phyloP scores from a whole-genome alignment of 2,797 vertebrate species.

The Tamandua tetradactyla region DNA sequence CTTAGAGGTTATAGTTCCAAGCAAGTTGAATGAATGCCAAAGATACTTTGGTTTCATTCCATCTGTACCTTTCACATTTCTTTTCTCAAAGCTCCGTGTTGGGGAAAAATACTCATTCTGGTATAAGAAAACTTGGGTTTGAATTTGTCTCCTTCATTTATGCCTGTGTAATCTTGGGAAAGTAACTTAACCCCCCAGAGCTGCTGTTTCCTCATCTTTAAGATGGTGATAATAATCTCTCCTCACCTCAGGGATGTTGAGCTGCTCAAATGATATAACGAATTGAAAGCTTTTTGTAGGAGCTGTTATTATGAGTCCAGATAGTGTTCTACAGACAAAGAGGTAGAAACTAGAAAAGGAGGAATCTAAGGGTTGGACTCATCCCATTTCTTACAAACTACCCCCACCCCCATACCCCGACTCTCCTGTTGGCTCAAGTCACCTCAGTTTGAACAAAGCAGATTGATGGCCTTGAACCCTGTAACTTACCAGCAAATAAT shows the following conservation, averaged over 20 bases:
- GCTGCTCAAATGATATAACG: background rate
- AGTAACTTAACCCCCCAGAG: background rate
- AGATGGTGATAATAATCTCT: background rate
- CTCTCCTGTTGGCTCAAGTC: background rate
- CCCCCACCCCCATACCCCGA: too few relatives aligned
- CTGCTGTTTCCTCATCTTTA: conserved; percentile 41
- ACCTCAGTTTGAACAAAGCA: background rate
- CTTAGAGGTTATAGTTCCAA: conserved; percentile 39
- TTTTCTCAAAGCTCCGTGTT: background rate
- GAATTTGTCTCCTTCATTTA: background rate
- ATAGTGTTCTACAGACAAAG: background rate
- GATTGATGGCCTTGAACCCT: background rate
- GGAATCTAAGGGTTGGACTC: background rate
- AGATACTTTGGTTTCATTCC: background rate
- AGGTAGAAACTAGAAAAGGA: background rate
- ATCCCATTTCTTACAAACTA: background rate
- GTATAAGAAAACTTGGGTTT: background rate
- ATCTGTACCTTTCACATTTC: background rate
- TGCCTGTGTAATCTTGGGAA: background rate
- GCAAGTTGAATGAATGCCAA: conserved; percentile 11
- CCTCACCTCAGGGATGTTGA: conserved; percentile 6
- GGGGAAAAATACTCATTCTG: background rate
- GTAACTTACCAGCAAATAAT: background rate
- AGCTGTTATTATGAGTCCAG: background rate
- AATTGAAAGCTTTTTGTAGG: background rate